phyloP scores from a whole-genome alignment of 2,113 vertebrate genomes.

The Lampris megalopsis region DNA sequence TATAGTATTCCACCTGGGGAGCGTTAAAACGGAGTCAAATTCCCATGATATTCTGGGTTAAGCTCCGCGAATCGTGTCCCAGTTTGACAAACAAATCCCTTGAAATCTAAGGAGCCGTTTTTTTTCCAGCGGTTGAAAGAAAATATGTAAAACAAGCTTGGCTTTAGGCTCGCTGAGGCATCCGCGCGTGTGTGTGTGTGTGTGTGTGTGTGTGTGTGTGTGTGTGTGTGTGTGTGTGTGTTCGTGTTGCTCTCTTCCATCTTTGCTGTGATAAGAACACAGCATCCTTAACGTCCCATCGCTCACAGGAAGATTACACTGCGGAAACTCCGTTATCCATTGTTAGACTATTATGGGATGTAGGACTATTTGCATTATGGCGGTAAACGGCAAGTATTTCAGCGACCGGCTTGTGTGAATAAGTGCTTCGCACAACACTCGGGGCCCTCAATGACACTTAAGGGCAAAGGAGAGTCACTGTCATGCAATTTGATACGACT shows the following conservation, averaged over 20 bases:
- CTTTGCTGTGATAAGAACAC: neutral
- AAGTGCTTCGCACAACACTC: slow-evolving; percentile 22
- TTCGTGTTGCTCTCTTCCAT: neutral
- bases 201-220: neutral
- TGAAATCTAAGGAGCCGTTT: slow-evolving; percentile 50
- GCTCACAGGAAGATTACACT: neutral
- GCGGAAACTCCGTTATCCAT: neutral
- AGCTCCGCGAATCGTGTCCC: slow-evolving; percentile 70
- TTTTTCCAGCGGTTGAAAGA: slow-evolving; percentile 13
- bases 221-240: neutral
- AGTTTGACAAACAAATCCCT: slow-evolving; percentile 65
- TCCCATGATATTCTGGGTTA: slow-evolving; percentile 69
- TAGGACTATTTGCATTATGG: neutral
- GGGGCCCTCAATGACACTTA: slow-evolving; percentile 59
- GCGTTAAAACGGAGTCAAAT: slow-evolving; percentile 69
- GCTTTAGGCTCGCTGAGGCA: neutral
- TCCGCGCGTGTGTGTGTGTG: neutral
- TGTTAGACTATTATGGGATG: neutral
- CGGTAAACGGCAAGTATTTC: neutral
- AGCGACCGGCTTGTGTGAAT: neutral
- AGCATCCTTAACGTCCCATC: neutral
- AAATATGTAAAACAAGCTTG: neutral
- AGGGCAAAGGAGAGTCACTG: slow-evolving; percentile 62
- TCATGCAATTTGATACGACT: slow-evolving; percentile 62
- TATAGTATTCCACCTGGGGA: slow-evolving; percentile 64